A percentile compares a stretch with the other conserved stretches of the same genome.
Conservation (phyloP, 2,113 vertebrate species). For the Mormyrus lacerda region DNA sequence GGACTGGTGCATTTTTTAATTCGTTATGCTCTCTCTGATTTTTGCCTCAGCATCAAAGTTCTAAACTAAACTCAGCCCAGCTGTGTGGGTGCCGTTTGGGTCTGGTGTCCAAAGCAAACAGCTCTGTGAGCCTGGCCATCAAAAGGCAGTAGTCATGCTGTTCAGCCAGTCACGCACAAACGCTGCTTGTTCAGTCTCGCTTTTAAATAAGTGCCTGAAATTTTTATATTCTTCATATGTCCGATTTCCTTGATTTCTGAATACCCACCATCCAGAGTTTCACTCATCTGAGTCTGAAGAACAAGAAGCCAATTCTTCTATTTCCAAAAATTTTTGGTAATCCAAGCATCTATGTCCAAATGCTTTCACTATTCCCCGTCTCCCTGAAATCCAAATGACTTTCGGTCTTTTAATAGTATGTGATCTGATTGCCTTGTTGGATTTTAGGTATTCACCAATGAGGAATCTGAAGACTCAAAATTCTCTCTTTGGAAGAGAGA, state of each 20-base stretch:
- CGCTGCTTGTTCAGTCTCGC: neutral
- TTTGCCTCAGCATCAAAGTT: neutral
- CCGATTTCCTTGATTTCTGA: neutral
- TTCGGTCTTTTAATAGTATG: neutral
- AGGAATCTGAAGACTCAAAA: neutral
- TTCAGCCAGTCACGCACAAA: neutral
- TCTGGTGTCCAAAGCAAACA: constrained; percentile 8
- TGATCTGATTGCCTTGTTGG: neutral
- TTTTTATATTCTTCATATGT: neutral
- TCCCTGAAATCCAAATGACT: neutral
- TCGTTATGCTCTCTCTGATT: neutral
- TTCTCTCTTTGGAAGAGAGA: neutral
- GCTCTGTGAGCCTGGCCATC: neutral
- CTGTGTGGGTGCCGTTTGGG: neutral
- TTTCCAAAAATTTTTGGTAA: neutral
- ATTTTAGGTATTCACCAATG: neutral
- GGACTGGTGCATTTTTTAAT: neutral
- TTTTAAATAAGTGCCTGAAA: neutral
- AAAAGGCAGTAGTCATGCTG: neutral
- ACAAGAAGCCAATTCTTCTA: neutral
- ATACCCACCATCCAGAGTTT: neutral
- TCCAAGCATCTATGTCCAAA: neutral
- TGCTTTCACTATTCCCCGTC: neutral
- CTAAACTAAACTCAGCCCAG: neutral
- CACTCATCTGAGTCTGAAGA: neutral